phyloP scores from a whole-genome alignment of 2,113 vertebrate species.

The Willisornis vidua region DNA sequence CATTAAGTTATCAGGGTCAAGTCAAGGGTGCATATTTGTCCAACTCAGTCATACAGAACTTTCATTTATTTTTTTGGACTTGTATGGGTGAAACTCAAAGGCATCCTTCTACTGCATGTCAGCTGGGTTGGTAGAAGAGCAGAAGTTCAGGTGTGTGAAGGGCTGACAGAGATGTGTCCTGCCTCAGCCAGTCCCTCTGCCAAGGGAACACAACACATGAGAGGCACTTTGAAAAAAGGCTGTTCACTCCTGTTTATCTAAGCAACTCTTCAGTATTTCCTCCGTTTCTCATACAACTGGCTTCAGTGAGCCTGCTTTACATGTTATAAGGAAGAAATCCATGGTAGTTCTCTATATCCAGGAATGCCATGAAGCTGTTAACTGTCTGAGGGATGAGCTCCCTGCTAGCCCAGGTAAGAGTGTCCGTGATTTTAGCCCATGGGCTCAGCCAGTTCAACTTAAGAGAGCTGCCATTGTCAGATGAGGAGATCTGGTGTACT shows the following conservation, averaged over 20 bases:
- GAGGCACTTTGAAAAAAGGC: background rate
- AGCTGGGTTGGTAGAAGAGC: background rate
- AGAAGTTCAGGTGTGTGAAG: background rate
- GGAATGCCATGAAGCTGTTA: background rate
- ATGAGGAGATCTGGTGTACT: background rate
- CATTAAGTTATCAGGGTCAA: background rate
- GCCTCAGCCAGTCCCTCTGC: background rate
- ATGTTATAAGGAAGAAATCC: background rate
- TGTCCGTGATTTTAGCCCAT: background rate
- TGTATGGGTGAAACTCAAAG: background rate
- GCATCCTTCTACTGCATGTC: fast-evolving
- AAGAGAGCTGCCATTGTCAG: background rate
- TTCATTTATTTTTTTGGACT: background rate
- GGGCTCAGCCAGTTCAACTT: background rate
- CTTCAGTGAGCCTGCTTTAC: too few species aligned
- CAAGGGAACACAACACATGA: background rate
- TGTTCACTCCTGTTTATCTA: background rate
- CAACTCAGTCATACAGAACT: background rate
- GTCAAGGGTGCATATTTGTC: background rate
- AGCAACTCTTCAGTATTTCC: background rate
- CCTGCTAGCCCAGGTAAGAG: background rate
- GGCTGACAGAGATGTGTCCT: background rate
- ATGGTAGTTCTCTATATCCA: background rate
- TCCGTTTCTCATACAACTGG: background rate
- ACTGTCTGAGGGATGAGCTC: background rate